phyloP scores from a whole-genome alignment of 1,140 invertebrate genomes.

The Zaprionus vittiger region DNA sequence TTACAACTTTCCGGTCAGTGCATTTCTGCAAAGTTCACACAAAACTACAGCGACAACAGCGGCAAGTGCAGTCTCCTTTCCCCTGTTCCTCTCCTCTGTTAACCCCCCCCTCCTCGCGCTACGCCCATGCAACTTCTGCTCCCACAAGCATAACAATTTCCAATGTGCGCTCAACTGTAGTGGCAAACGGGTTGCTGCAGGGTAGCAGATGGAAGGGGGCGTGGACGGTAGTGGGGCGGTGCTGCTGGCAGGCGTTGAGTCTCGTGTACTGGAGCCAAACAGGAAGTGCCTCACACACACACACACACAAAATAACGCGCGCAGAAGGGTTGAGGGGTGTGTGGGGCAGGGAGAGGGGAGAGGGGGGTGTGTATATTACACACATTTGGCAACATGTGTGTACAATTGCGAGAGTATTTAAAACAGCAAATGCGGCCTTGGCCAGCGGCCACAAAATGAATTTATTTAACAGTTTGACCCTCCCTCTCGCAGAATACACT shows the following conservation, averaged over 20 bases:
- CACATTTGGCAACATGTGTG: constrained; percentile 74
- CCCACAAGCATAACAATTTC: constrained; percentile 79
- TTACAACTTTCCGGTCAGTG: constrained; percentile 82
- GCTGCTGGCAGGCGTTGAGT: constrained; percentile 33
- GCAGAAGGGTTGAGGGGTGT: too few relatives aligned
- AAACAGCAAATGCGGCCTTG: constrained; percentile 67
- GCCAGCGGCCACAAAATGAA: constrained; percentile 75
- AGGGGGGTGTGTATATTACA: not conserved
- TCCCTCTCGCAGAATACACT: not conserved
- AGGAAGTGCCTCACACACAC: constrained; percentile 38
- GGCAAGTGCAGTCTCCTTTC: not conserved
- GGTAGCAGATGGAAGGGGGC: not conserved
- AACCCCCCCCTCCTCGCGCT: not conserved
- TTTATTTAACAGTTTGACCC: constrained; percentile 66
- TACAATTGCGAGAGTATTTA: constrained; percentile 66
- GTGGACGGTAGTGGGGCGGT: not conserved
- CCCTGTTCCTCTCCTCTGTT: not conserved
- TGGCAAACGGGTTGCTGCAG: constrained; percentile 55
- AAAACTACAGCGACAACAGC: constrained; percentile 62
- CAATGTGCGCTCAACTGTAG: constrained; percentile 80
- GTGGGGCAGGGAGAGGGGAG: not conserved
- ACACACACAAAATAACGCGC: constrained; percentile 6
- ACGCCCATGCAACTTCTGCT: constrained; percentile 60
- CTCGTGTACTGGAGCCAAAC: constrained; percentile 41
- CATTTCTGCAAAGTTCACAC: constrained; percentile 81